These are phyloP conservation scores for Protophormia terraenovae DNA, from an alignment of 2,888 invertebrate genomes.

Conservation along the genomic window DNA sequence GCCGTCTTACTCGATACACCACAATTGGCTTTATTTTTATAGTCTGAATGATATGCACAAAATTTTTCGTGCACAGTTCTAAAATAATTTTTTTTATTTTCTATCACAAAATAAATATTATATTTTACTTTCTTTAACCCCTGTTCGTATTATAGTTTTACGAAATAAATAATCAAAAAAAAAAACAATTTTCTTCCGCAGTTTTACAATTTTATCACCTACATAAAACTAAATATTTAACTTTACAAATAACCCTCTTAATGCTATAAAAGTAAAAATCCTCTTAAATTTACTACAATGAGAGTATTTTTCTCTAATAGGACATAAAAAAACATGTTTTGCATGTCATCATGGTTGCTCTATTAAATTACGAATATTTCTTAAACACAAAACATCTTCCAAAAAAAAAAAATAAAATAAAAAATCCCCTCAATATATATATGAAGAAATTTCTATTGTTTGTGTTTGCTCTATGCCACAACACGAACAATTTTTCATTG, in stretches of 20 bases:
- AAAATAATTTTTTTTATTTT: too few relatives aligned
- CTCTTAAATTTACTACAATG: not conserved
- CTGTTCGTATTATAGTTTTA: not conserved
- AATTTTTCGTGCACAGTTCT: too few relatives aligned
- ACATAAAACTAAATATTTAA: not conserved
- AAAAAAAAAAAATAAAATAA: not conserved
- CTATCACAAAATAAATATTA: too few relatives aligned
- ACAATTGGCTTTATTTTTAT: too few relatives aligned
- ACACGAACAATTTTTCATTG: conserved; percentile 29
- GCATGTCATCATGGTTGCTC: conserved; percentile 44
- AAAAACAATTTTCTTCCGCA: not conserved
- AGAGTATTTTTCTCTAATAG: conserved; percentile 7
- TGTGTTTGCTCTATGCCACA: conserved; percentile 33
- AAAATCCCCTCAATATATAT: not conserved
- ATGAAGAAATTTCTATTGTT: conserved; percentile 22
- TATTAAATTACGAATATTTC: not conserved
- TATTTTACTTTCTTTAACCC: not conserved
- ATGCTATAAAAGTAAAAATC: not conserved
- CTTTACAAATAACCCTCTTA: not conserved
- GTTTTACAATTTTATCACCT: conserved; percentile 6
- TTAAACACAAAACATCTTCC: not conserved
- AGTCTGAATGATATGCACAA: too few relatives aligned
- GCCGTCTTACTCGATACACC: too few relatives aligned
- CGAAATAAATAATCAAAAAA: not conserved
- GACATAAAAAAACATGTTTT: conserved; percentile 34